Conservation (phyloP, 2,888 invertebrate species). For the Agriopis marginaria region DNA sequence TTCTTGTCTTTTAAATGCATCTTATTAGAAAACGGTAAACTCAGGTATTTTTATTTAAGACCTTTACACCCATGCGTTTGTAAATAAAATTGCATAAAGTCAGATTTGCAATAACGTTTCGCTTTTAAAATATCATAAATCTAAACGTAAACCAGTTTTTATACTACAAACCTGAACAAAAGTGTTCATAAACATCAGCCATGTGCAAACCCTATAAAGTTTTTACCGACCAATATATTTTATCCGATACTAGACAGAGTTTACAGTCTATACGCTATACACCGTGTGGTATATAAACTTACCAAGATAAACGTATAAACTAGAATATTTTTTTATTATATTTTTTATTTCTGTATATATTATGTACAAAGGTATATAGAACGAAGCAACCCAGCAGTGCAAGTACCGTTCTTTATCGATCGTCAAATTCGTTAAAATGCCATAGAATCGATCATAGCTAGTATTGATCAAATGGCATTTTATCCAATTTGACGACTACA, state of each 20-base stretch:
- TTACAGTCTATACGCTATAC: constrained; percentile 2
- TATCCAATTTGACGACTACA: too few relatives aligned
- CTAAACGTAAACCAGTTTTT: constrained; percentile 26
- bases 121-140: constrained; percentile 15
- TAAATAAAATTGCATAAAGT: background rate
- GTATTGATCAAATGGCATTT: too few relatives aligned
- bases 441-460: too few relatives aligned
- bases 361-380: too few relatives aligned
- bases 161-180: constrained; percentile 24
- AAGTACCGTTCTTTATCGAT: too few relatives aligned
- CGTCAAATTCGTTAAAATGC: too few relatives aligned
- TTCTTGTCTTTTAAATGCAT: too few relatives aligned
- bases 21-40: too few relatives aligned
- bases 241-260: constrained; percentile 15
- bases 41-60: too few relatives aligned
- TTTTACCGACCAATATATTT: constrained; percentile 34
- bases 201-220: constrained; percentile 29
- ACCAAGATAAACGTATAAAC: background rate
- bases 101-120: constrained; percentile 11
- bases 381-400: too few relatives aligned
- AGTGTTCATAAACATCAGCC: constrained; percentile 30
- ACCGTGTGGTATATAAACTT: background rate
- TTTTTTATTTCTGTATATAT: too few relatives aligned
- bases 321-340: background rate
- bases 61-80: too few relatives aligned